Conservation (phyloP, 2,113 vertebrate species). For the Polypterus senegalus region DNA sequence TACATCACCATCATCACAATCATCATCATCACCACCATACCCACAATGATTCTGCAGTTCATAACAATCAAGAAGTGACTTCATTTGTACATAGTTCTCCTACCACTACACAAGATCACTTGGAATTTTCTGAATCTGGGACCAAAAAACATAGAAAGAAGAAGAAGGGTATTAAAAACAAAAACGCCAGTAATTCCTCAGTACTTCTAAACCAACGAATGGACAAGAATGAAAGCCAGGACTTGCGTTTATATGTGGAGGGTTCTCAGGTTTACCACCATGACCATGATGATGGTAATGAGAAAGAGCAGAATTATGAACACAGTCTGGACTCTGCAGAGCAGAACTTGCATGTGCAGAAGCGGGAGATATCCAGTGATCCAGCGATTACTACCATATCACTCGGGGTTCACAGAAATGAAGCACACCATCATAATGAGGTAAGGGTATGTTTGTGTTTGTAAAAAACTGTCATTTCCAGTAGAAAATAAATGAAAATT, state of each 20-base stretch:
- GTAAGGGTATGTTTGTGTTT: conserved; percentile 27
- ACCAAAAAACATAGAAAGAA: conserved; percentile 48
- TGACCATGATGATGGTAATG: conserved; percentile 35
- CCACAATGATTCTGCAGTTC: conserved; percentile 31
- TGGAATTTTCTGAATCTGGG: conserved; percentile 28
- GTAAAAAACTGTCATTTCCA: too few relatives aligned
- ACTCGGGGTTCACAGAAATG: conserved; percentile 29
- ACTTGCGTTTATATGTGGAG: background rate
- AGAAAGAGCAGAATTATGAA: conserved; percentile 35
- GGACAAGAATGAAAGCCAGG: background rate
- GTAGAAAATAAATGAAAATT: too few relatives aligned
- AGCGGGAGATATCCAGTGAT: conserved; percentile 46
- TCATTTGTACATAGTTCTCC: conserved; percentile 24
- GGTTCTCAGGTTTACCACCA: conserved; percentile 12
- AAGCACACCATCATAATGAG: conserved; percentile 39
- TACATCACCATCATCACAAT: conserved; percentile 1
- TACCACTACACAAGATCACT: conserved; percentile 51
- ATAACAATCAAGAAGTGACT: conserved; percentile 25
- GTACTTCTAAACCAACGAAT: background rate
- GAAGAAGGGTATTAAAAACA: conserved; percentile 41
- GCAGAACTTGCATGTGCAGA: conserved; percentile 37
- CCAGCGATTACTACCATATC: background rate
- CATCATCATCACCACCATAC: conserved; percentile 18
- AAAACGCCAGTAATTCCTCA: conserved; percentile 35
- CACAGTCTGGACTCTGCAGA: conserved; percentile 19